Percentiles rank a stretch among this genome's conserved stretches.
Conservation (phyloP, 53 echinoderm and acorn worm genomes). For the Paracentrotus lividus region DNA sequence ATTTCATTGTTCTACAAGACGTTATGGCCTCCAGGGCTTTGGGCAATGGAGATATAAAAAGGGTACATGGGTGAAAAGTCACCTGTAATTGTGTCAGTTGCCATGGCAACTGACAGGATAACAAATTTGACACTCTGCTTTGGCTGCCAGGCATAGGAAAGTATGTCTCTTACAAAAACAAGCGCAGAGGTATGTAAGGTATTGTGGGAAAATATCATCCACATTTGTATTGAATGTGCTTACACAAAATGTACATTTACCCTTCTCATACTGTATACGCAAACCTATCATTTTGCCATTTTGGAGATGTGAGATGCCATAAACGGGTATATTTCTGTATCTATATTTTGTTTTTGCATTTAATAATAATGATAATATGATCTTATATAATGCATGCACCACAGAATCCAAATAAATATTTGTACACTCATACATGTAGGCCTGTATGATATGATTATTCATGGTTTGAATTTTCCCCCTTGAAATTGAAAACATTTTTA, state of each 20-base stretch:
- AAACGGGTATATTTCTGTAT: background rate
- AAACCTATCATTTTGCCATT: background rate
- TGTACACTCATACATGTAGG: too few species aligned
- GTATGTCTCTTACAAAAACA: conserved; percentile 12
- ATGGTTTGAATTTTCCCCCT: too few species aligned
- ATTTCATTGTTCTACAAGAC: background rate
- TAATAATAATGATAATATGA: background rate
- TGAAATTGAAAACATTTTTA: too few species aligned
- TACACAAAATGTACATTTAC: background rate
- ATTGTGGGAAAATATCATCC: background rate
- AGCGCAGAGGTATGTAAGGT: background rate
- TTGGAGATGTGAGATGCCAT: background rate
- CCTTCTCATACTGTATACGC: background rate
- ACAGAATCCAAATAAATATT: background rate
- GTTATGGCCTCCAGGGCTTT: background rate
- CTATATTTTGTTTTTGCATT: background rate
- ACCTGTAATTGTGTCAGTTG: conserved; percentile 31
- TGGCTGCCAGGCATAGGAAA: conserved; percentile 32
- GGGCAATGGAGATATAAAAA: background rate
- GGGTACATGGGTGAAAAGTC: conserved; percentile 52
- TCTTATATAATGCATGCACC: background rate
- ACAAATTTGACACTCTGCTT: conserved; percentile 44
- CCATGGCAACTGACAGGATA: conserved; percentile 48
- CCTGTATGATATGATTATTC: too few species aligned
- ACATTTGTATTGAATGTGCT: background rate